phyloP scores from a whole-genome alignment of 2,888 invertebrate species.

The Pseudeuparius sepicola region DNA sequence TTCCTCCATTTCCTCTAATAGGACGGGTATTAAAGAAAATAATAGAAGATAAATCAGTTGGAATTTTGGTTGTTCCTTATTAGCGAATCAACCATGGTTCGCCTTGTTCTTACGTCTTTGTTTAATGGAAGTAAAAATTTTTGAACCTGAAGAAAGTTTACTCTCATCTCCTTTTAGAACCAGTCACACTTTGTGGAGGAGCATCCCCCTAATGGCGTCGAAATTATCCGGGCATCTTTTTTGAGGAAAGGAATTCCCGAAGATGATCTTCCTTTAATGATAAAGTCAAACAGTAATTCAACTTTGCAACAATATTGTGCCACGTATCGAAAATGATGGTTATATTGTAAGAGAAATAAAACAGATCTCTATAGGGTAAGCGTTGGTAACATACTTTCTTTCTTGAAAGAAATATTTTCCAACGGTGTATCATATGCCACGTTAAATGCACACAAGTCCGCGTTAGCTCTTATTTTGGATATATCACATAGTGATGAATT shows the following conservation, averaged over 20 bases:
- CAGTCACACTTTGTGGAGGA: slow-evolving; percentile 10
- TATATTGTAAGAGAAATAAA: slow-evolving; percentile 8
- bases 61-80: slow-evolving; percentile 9
- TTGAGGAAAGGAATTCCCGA: slow-evolving; percentile 5
- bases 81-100: slow-evolving; percentile 11
- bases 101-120: slow-evolving; percentile 8
- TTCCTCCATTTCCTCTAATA: no score
- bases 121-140: slow-evolving; percentile 8
- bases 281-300: slow-evolving; percentile 8
- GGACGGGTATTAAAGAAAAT: slow-evolving; percentile 10
- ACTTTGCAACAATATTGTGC: slow-evolving; percentile 7
- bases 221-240: slow-evolving; percentile 11
- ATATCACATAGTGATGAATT: no score
- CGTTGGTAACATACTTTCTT: no score
- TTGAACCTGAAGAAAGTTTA: slow-evolving; percentile 4
- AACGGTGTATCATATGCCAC: slow-evolving; percentile 3
- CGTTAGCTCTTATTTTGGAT: slow-evolving; percentile 4
- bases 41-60: slow-evolving; percentile 6
- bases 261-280: slow-evolving; percentile 1
- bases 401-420: no score
- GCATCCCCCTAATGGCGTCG: slow-evolving; percentile 8
- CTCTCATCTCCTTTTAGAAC: slow-evolving; percentile 12
- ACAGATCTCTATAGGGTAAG: slow-evolving; percentile 8
- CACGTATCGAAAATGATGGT: not conserved
- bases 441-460: slow-evolving; percentile 5